A percentile compares a stretch with the other conserved stretches of the same genome.
These are phyloP conservation scores for Lytechinus pictus DNA, from an alignment of 35 echinoderm and acorn worm genomes.

Conservation along the genomic window DNA sequence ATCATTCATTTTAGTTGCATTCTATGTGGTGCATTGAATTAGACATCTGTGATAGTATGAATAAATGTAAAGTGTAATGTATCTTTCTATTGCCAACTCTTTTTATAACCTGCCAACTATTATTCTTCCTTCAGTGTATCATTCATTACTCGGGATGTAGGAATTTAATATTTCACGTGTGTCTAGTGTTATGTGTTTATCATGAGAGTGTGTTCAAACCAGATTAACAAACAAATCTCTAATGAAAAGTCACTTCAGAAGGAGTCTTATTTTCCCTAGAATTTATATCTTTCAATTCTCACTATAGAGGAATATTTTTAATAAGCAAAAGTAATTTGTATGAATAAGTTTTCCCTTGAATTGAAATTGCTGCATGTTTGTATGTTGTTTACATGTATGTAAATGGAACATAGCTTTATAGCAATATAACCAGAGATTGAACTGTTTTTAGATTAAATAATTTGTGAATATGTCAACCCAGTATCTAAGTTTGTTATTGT, in stretches of 20 bases:
- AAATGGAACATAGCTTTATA: neutral
- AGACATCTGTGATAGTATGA: neutral
- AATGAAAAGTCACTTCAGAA: neutral
- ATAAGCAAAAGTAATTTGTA: neutral
- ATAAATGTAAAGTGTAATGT: neutral
- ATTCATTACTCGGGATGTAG: neutral
- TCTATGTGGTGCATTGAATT: neutral
- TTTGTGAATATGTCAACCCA: neutral
- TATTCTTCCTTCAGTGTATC: neutral
- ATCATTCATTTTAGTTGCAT: neutral
- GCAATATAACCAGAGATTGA: neutral
- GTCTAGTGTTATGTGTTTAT: neutral
- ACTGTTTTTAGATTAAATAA: neutral
- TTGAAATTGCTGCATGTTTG: neutral
- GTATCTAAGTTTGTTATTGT: neutral
- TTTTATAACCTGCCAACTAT: neutral
- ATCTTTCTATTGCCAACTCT: neutral
- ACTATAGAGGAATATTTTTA: neutral
- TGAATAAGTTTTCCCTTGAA: neutral
- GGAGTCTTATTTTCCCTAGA: neutral
- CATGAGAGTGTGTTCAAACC: neutral
- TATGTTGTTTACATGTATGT: neutral
- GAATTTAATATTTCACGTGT: neutral
- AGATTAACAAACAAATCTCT: neutral
- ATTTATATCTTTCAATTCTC: neutral